Conservation (phyloP, 2,113 vertebrate species). For the Lophochroa leadbeateri region DNA sequence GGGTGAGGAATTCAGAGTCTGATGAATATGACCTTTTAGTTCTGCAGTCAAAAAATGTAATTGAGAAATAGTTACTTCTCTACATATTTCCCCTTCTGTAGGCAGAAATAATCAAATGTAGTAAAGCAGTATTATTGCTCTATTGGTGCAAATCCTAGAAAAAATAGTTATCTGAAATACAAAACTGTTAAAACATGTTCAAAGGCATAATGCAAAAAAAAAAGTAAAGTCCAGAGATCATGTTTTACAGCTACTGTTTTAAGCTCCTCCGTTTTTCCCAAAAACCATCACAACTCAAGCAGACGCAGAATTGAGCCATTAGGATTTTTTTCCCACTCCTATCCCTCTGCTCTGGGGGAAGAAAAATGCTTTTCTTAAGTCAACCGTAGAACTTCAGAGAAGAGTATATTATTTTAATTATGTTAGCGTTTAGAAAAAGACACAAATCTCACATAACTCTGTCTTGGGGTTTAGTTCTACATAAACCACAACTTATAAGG, state of each 20-base stretch:
- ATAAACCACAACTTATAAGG: background rate
- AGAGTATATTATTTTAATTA: conserved; percentile 3
- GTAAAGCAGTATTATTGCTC: background rate
- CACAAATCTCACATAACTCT: background rate
- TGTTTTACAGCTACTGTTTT: background rate
- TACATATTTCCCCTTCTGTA: background rate
- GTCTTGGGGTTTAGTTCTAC: background rate
- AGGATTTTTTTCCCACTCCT: background rate
- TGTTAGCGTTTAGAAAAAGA: background rate
- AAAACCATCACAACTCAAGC: background rate
- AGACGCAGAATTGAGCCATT: background rate
- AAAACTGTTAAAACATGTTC: background rate
- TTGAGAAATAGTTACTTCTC: background rate
- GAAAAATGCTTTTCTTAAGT: background rate
- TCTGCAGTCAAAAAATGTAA: background rate
- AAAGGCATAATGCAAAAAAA: background rate
- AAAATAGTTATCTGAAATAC: background rate
- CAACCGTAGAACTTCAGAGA: background rate
- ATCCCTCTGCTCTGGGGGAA: background rate
- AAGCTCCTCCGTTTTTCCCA: background rate
- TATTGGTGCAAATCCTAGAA: background rate
- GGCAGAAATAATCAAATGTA: background rate
- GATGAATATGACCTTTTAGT: background rate
- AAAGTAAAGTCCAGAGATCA: background rate
- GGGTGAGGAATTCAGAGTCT: background rate